A percentile compares a stretch with the other conserved stretches of the same genome.
Evolutionary conservation across 2,797 vertebrate genomes (phyloP).

Genomic region (Crypturellus tataupa): DNA sequence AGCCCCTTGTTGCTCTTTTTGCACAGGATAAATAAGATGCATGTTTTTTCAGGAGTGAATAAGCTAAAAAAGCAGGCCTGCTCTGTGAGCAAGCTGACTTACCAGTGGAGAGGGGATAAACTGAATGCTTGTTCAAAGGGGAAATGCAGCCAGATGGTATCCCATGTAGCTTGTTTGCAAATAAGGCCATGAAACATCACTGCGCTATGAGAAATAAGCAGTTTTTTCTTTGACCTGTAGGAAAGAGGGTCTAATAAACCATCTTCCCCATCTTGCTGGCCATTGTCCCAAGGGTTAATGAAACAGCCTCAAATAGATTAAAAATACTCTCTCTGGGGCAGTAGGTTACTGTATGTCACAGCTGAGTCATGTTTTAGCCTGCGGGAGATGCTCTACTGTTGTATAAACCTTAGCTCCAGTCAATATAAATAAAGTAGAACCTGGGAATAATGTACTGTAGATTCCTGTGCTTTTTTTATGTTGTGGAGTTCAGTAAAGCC

Average conservation of each 20-base stretch:
- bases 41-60: background rate
- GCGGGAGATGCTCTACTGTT: background rate
- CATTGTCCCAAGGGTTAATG: background rate
- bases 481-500: background rate
- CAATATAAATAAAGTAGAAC: background rate
- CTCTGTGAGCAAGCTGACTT: background rate
- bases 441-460: background rate
- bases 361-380: background rate
- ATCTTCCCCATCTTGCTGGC: background rate
- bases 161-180: background rate
- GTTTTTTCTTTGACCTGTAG: background rate
- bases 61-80: background rate
- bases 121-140: background rate
- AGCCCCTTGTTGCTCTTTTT: background rate
- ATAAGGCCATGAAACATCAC: background rate
- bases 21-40: background rate
- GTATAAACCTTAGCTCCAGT: background rate
- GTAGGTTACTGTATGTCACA: background rate
- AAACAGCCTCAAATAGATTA: background rate
- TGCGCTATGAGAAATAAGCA: background rate
- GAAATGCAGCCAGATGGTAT: background rate
- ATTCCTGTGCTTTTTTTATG: background rate
- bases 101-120: background rate
- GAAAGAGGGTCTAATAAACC: conserved; percentile 7
- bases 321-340: background rate